phyloP scores from a whole-genome alignment of 2,113 vertebrate genomes.

The Ifrita kowaldi region DNA sequence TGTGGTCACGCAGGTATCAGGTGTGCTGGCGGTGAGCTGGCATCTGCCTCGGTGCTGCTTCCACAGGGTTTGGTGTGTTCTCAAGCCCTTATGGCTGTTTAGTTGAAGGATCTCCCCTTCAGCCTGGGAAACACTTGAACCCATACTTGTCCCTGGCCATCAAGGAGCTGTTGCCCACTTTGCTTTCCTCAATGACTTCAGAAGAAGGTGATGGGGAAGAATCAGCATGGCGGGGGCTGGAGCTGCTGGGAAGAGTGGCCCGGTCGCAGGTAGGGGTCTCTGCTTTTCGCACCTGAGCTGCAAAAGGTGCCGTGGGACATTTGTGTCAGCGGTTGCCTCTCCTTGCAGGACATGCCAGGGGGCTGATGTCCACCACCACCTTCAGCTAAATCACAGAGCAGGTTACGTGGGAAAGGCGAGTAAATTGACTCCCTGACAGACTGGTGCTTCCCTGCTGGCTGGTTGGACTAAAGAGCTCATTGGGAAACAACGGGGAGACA shows the following conservation, averaged over 20 bases:
- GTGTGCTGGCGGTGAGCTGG: not conserved
- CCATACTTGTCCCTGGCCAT: not conserved
- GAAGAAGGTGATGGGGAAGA: not conserved
- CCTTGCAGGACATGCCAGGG: not conserved
- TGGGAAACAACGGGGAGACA: not conserved
- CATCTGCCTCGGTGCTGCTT: not conserved
- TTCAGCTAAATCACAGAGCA: not conserved
- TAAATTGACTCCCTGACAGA: not conserved
- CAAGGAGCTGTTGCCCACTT: not conserved
- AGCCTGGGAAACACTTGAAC: not conserved
- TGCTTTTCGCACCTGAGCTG: not conserved
- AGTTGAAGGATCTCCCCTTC: not conserved
- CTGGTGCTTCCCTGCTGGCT: not conserved
- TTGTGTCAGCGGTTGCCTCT: not conserved
- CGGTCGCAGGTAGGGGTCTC: fast-evolving
- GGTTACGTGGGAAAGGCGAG: not conserved
- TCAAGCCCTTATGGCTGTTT: not conserved
- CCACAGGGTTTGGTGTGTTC: not conserved
- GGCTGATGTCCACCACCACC: not conserved
- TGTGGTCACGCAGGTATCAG: not conserved
- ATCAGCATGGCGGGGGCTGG: not conserved
- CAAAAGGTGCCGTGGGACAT: not conserved
- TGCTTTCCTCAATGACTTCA: not conserved
- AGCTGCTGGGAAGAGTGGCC: not conserved
- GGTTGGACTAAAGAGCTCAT: not conserved